Base-by-base conservation (phyloP, 2,113 vertebrate genomes). In the Xerus inauris region DNA sequence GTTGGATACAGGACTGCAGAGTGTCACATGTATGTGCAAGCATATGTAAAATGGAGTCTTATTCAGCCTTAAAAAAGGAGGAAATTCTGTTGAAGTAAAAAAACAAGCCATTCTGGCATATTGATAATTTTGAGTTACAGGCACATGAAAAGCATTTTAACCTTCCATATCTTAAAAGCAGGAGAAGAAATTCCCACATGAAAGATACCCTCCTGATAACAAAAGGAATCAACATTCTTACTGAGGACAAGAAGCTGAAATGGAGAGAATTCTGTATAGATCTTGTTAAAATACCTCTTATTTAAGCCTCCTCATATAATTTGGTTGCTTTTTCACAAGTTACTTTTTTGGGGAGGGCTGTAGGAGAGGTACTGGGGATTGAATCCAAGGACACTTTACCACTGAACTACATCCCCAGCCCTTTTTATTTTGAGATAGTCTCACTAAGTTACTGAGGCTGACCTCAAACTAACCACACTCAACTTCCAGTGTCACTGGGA, bases 151-250 rank as follows among this genome's bases (percentile, higher is more conserved):
- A 59, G 40, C 28, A 79, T 57, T 49, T 76, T 81, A 42, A 88
- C 42, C 35, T 88, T 59, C 35, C 32, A 51, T 22, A 24, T 57
- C 87, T 72, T 79, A 91, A 89, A 89, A 79, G 35, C 14, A 84
- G 47, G 62, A 92, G 42, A 79, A 38, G n/a, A 85, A 71, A 89
- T 54, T 79, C 45, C n/a, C 54, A 93, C 26, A 54, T 64, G 42
- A 73, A 93, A 92, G 51, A 89, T 57, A 45, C 32, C 47, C 28
- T 85, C 35, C 8, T n/a, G 67, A 35, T 38, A 47, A 62, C 59
- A 69, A 90, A 28, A 3, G 49, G 65, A 71, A 40, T 20, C 85
- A 91, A 79, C 20, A 91, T 86, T 85, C 51, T 83, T 95, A 91
- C 5, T 51, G 42, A 79, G 72, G 42, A 91, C 5, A 30, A 49